A percentile compares a stretch with the other conserved stretches of the same genome.
Evolutionary conservation across 2,888 invertebrate species (phyloP).

Genomic region (Adelognathus sp.): DNA sequence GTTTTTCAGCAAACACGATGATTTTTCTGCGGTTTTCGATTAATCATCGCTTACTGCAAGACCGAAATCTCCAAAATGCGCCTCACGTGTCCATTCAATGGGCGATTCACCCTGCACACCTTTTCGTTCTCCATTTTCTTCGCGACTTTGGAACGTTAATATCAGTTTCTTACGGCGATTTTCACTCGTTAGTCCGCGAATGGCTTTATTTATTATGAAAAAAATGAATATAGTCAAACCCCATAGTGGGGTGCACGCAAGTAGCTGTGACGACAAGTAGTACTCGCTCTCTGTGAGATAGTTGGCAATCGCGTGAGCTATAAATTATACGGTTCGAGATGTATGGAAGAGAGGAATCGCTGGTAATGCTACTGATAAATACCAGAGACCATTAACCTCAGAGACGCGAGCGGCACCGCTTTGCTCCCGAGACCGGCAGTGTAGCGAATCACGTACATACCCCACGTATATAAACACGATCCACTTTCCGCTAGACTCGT

Average conservation of each 20-base stretch:
- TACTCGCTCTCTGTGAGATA: slow-evolving; percentile 2
- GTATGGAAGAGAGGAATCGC: slow-evolving; percentile 41
- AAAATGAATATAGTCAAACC: not conserved
- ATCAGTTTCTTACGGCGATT: no score
- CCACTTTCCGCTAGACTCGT: slow-evolving; percentile 31
- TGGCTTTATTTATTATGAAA: no score
- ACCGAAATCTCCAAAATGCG: no score
- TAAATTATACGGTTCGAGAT: slow-evolving; percentile 66
- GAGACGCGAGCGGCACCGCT: slow-evolving; percentile 51
- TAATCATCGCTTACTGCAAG: no score
- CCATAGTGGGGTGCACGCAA: not conserved
- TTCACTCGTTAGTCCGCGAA: no score
- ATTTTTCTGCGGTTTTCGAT: no score
- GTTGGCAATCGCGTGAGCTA: slow-evolving; percentile 58
- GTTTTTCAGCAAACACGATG: no score
- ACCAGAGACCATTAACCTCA: slow-evolving; percentile 67
- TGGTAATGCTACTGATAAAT: slow-evolving; percentile 66
- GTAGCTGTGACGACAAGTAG: not conserved
- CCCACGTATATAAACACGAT: slow-evolving; percentile 21
- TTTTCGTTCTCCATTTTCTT: no score
- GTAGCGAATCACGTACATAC: slow-evolving; percentile 23
- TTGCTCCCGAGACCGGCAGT: slow-evolving; percentile 16
- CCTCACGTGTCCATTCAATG: no score
- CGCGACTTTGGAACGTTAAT: no score
- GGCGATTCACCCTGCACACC: no score